Conservation (phyloP, 2,888 invertebrate genomes). For the Xanthia togata region DNA sequence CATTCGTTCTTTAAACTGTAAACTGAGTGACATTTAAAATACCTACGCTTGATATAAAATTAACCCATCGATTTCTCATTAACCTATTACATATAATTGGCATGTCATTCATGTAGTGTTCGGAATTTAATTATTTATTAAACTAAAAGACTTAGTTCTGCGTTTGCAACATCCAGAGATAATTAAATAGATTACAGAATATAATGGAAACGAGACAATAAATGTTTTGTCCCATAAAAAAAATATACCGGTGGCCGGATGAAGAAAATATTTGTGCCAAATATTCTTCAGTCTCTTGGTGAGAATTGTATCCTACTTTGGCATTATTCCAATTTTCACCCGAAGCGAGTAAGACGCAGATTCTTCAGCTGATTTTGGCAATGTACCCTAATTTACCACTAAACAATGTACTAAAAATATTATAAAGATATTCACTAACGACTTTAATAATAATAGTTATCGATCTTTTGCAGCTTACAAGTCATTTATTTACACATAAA, state of each 20-base stretch:
- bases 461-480: slow-evolving; percentile 3
- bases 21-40: slow-evolving; percentile 7
- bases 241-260: slow-evolving; percentile 80
- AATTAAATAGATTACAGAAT: not conserved
- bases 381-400: slow-evolving; percentile 65
- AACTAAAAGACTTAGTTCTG: slow-evolving; percentile 6
- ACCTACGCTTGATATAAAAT: not conserved
- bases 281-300: slow-evolving; percentile 79
- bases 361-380: slow-evolving; percentile 86
- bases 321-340: slow-evolving; percentile 83
- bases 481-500: slow-evolving; percentile 24
- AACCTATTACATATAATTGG: not conserved
- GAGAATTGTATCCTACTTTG: slow-evolving; percentile 82
- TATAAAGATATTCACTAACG: slow-evolving; percentile 37
- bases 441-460: slow-evolving; percentile 24
- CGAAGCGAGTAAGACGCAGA: slow-evolving; percentile 81
- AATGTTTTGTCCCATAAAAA: slow-evolving; percentile 58
- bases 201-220: slow-evolving; percentile 13
- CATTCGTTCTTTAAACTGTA: slow-evolving; percentile 5
- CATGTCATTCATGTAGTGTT: slow-evolving; percentile 13
- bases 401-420: slow-evolving; percentile 57
- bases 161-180: not conserved
- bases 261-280: slow-evolving; percentile 86
- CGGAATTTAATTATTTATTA: slow-evolving; percentile 5
- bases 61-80: not conserved